Conservation (phyloP, 2,888 invertebrate genomes). For the Leptinotarsa juncta region DNA sequence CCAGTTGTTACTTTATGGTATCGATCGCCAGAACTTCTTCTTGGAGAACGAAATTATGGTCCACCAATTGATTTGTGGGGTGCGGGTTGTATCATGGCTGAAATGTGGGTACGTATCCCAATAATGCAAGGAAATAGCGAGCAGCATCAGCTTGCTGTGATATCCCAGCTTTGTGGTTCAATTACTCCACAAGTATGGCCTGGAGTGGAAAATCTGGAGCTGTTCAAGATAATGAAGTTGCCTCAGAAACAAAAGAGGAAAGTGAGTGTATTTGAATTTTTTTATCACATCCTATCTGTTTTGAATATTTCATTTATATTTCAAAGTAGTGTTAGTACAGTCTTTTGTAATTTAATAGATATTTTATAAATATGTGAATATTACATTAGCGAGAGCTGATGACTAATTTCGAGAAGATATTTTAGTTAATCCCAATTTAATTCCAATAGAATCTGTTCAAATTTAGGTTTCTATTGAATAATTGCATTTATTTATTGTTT, state of each 20-base stretch:
- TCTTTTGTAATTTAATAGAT: no score
- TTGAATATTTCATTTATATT: no score
- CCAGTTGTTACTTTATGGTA: slow-evolving; percentile 98
- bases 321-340: no score
- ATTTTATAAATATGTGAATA: no score
- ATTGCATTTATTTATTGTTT: no score
- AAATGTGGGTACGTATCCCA: slow-evolving; percentile 97
- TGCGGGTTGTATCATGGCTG: slow-evolving; percentile 99
- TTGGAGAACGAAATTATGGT: slow-evolving; percentile 93
- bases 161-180: slow-evolving; percentile 95
- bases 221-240: slow-evolving; percentile 89
- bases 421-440: no score
- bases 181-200: slow-evolving; percentile 95
- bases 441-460: no score
- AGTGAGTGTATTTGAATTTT: slow-evolving; percentile 62
- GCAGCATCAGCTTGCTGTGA: slow-evolving; percentile 93
- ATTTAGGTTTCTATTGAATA: no score
- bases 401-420: no score
- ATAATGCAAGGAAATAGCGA: slow-evolving; percentile 98
- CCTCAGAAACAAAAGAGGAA: slow-evolving; percentile 88
- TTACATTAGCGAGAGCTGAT: no score
- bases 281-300: not conserved
- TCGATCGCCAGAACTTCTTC: slow-evolving; percentile 75
- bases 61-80: slow-evolving; percentile 98
- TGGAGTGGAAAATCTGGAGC: slow-evolving; percentile 88